Evolutionary conservation across 2,888 invertebrate species (phyloP).

Genomic region (Thecocarcelia acutangulata): DNA sequence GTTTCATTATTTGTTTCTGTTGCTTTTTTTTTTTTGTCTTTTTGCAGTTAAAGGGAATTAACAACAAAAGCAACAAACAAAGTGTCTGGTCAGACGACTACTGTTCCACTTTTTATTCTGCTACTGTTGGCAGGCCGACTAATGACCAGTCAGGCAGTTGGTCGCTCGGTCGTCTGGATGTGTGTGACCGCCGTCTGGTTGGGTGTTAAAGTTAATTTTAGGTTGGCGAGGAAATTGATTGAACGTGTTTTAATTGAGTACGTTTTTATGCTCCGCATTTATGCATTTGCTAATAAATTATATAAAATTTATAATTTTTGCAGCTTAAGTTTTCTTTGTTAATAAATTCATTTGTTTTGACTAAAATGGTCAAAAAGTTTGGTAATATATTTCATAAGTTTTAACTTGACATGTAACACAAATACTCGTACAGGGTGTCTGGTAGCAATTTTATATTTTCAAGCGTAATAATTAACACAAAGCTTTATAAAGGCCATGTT

Average conservation of each 20-base stretch:
- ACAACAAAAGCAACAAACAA: conserved; percentile 36
- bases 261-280: conserved; percentile 26
- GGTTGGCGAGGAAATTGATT: conserved; percentile 42
- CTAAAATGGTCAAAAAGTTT: no score
- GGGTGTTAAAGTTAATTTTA: conserved; percentile 50
- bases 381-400: no score
- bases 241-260: conserved; percentile 43
- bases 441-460: no score
- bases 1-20: neutral
- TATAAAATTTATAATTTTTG: neutral
- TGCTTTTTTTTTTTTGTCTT: no score
- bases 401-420: no score
- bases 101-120: conserved; percentile 55
- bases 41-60: conserved; percentile 23
- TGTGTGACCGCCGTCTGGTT: conserved; percentile 1
- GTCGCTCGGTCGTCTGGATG: neutral
- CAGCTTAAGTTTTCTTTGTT: no score
- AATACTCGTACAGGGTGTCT: no score
- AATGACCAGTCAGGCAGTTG: conserved; percentile 18
- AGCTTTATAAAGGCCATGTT: no score
- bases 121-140: conserved; percentile 53
- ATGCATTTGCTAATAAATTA: conserved; percentile 25
- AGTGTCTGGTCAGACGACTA: conserved; percentile 55
- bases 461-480: no score
- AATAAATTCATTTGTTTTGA: no score